Conservation (phyloP, 2,888 invertebrate genomes). For the Nephrocerus scutellatus region DNA sequence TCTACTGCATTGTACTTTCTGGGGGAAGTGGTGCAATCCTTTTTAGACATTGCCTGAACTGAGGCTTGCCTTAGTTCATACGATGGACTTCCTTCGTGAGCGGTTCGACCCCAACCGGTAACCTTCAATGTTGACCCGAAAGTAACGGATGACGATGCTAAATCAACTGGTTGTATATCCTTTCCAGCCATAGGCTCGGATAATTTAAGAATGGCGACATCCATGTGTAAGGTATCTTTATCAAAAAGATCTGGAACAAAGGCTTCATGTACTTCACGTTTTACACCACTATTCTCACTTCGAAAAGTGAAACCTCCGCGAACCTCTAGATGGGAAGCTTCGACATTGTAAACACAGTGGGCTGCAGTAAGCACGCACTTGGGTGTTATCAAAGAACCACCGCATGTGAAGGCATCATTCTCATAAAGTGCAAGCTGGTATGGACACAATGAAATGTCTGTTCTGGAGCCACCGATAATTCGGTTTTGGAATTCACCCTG, state of each 20-base stretch:
- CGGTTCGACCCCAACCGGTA: conserved; percentile 37
- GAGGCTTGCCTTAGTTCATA: conserved; percentile 31
- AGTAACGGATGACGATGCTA: conserved; percentile 27
- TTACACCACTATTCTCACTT: conserved; percentile 28
- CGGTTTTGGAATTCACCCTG: too few species aligned
- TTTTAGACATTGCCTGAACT: conserved; percentile 27
- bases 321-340: conserved; percentile 26
- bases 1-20: conserved; percentile 23
- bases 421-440: conserved; percentile 34
- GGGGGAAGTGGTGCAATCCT: conserved; percentile 29
- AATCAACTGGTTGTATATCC: conserved; percentile 29
- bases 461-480: conserved; percentile 35
- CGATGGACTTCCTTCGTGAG: too few species aligned
- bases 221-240: conserved; percentile 31
- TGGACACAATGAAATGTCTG: conserved; percentile 26
- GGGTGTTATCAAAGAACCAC: conserved; percentile 35
- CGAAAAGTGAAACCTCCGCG: conserved; percentile 33
- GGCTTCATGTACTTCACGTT: too few species aligned
- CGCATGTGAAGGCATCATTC: conserved; percentile 33
- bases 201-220: conserved; percentile 36
- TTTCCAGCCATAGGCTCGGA: conserved; percentile 26
- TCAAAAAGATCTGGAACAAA: too few species aligned
- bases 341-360: conserved; percentile 30
- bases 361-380: conserved; percentile 39
- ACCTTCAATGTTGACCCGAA: conserved; percentile 29